Evolutionary conservation across 2,888 invertebrate genomes (phyloP).

Genomic region (Orchestes rusci): DNA sequence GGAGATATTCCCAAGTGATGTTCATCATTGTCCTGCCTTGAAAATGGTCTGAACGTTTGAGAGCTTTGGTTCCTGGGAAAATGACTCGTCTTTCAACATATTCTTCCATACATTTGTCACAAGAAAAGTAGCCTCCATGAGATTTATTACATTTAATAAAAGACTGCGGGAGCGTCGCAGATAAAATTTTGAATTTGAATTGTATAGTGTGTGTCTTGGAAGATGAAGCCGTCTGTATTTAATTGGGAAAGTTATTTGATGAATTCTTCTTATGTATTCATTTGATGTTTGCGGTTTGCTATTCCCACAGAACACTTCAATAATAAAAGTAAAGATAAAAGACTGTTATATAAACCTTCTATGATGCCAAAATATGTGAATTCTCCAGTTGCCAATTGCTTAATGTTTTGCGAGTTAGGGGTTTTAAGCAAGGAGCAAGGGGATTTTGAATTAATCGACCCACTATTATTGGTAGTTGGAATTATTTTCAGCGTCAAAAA

Average conservation of each 20-base stretch:
- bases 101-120: slow-evolving; percentile 28
- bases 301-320: not conserved
- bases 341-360: slow-evolving; percentile 13
- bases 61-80: not conserved
- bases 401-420: slow-evolving; percentile 3
- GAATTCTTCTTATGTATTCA: not conserved
- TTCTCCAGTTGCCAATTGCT: slow-evolving; percentile 11
- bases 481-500: too few relatives aligned
- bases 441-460: too few relatives aligned
- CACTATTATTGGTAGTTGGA: too few relatives aligned
- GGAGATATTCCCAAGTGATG: slow-evolving; percentile 1
- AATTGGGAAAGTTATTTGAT: slow-evolving; percentile 1
- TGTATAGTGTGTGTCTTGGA: not conserved
- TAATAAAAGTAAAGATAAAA: slow-evolving; percentile 13
- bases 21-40: not conserved
- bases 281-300: slow-evolving; percentile 1
- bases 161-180: slow-evolving; percentile 31
- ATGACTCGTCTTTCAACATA: slow-evolving; percentile 3
- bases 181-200: slow-evolving; percentile 8
- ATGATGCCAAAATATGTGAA: slow-evolving; percentile 22
- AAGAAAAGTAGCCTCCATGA: slow-evolving; percentile 29
- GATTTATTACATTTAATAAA: slow-evolving; percentile 24
- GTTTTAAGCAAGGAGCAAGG: slow-evolving; percentile 9
- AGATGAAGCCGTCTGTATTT: not conserved
- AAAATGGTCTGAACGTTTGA: slow-evolving; percentile 2